Evolutionary conservation across 2,797 vertebrate genomes (phyloP).

Genomic region (Synanceia verrucosa): DNA sequence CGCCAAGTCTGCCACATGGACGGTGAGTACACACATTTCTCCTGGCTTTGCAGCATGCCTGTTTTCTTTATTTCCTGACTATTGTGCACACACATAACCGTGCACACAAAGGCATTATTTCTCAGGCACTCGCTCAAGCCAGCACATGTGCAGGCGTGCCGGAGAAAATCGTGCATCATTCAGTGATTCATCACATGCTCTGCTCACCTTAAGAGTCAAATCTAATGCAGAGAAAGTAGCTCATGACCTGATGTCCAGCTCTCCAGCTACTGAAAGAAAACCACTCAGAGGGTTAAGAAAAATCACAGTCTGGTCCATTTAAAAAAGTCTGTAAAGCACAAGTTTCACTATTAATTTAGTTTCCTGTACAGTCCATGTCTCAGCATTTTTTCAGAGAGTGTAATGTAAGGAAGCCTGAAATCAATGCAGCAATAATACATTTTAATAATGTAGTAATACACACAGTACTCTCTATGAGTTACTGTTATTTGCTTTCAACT

Average conservation of each 20-base stretch:
- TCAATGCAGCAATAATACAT: background rate
- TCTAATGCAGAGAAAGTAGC: constrained; percentile 6
- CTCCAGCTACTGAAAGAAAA: background rate
- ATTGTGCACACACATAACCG: constrained; percentile 22
- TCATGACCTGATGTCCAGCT: background rate
- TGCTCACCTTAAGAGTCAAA: constrained; percentile 19
- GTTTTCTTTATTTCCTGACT: background rate
- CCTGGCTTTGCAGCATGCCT: constrained; percentile 14
- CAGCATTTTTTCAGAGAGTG: background rate
- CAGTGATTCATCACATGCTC: constrained; percentile 50
- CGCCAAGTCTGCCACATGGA: constrained; percentile 98
- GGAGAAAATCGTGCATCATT: constrained; percentile 54
- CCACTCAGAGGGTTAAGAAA: background rate
- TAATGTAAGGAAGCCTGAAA: background rate
- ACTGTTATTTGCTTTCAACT: background rate
- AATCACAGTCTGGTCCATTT: background rate
- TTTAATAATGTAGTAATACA: background rate
- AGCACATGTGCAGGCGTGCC: constrained; percentile 63
- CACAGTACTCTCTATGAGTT: no score
- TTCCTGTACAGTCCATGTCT: background rate
- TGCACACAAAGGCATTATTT: constrained; percentile 34
- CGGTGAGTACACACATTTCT: constrained; percentile 88
- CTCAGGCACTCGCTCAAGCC: constrained; percentile 44
- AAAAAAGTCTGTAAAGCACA: background rate
- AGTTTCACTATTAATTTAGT: background rate